Evolutionary conservation across 2,113 vertebrate species (phyloP), one percentile per base, ranked within the genome.

Genomic region (Hiodon tergisus): DNA sequence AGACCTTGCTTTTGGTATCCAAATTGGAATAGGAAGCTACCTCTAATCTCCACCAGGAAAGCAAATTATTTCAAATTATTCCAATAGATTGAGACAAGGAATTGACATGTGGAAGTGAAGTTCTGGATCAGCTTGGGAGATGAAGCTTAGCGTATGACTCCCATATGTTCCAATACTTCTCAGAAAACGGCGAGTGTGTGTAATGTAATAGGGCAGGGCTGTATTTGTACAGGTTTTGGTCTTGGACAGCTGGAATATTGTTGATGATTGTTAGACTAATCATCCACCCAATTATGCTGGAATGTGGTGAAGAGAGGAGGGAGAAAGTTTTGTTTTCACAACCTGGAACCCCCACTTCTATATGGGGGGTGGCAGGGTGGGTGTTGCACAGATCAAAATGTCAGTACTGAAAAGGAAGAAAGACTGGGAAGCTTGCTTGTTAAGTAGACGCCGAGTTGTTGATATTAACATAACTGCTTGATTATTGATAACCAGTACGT

Each of bases 251-350:
- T 94, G 89, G 88, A 81, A 85, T 85, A 86, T 80, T 86, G 88
- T 89, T 84, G 89, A 78, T 89, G 88, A 90, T 90, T 90, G 85
- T 92, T 90, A 85, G 84, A 87, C 80, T 90, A 93, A 92, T 92
- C 86, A 93, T 84, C 79, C 78, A 82, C 85, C 89, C 93, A 94
- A 93, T 93, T 95, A 92, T 83, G 82, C 78, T 82, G 88, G 89
- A 94, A 94, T 94, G 88, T 87, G 85, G 81, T 57, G 84, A 76
- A 84, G 73, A 78, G 79, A 85, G 77, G 73, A 72, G 62, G 60
- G 82, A 84, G 80, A 78, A 60, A 1, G 80, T 73, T 68, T 78
- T 89, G 83, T 87, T 93, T 89, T 94, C 88, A 92, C 86, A 93
- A 85, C 31, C 80, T 90, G 86, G 72, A 50, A 55, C 79, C 84